Evolutionary conservation across 2,113 vertebrate genomes (phyloP).

Genomic region (Tilapia sparmanii): DNA sequence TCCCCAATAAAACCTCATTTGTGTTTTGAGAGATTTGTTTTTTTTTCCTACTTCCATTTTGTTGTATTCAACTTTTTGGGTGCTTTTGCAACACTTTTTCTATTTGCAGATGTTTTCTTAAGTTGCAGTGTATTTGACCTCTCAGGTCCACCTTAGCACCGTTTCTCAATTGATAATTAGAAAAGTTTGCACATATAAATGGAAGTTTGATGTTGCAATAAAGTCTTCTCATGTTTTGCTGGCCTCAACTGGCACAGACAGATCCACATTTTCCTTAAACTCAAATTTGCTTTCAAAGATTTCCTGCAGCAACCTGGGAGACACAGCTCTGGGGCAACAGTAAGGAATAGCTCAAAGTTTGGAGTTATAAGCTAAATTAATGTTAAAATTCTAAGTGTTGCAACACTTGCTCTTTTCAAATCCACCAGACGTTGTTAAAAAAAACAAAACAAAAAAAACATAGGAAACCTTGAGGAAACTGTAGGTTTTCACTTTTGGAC

Average conservation of each 20-base stretch:
- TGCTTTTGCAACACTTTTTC: neutral
- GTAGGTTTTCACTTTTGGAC: neutral
- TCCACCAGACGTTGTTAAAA: neutral
- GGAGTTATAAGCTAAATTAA: neutral
- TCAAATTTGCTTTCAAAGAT: neutral
- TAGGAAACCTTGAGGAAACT: neutral
- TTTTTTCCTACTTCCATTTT: neutral
- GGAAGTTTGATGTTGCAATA: neutral
- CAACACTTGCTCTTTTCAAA: neutral
- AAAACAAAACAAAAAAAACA: neutral
- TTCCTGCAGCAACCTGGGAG: neutral
- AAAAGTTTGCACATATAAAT: neutral
- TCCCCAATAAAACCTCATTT: neutral
- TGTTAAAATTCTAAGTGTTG: rapidly evolving
- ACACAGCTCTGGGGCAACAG: neutral
- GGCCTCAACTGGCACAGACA: neutral
- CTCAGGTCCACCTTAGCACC: neutral
- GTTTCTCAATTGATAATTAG: neutral
- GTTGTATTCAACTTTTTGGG: neutral
- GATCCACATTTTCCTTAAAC: neutral
- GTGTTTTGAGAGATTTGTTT: neutral
- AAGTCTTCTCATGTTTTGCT: neutral
- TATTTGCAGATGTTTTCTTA: neutral
- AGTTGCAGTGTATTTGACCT: rapidly evolving
- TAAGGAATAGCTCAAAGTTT: neutral